Evolutionary conservation across 2,113 vertebrate species (phyloP).

Genomic region (Paracanthobrama guichenoti): DNA sequence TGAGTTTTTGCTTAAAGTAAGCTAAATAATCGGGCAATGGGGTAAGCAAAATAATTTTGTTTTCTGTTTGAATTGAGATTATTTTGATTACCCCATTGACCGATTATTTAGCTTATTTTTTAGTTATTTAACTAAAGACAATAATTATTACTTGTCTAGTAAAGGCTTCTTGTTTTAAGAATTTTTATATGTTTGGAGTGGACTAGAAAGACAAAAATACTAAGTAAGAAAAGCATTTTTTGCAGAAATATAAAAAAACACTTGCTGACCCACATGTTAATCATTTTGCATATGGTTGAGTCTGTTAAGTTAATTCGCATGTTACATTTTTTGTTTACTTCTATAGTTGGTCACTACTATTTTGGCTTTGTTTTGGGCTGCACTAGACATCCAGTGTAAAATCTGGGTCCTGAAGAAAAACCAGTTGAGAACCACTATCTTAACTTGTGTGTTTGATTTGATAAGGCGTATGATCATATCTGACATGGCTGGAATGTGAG

Average conservation of each 20-base stretch:
- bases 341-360: not conserved
- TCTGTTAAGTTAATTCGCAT: not conserved
- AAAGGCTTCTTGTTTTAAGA: no score
- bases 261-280: not conserved
- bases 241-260: not conserved
- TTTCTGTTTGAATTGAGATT: no score
- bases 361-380: not conserved
- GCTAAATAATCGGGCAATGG: no score
- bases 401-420: not conserved
- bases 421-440: not conserved
- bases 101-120: no score
- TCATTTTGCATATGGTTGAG: not conserved
- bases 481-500: conserved; percentile 33
- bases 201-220: no score
- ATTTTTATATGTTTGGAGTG: no score
- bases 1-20: no score
- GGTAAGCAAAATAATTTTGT: no score
- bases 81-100: no score
- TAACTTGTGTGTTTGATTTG: conserved; percentile 5
- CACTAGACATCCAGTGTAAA: not conserved
- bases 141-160: no score
- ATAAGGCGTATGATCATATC: conserved; percentile 49
- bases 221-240: no score
- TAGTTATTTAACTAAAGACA: no score
- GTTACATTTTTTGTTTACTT: conserved; percentile 2